Evolutionary conservation across 2,797 vertebrate species (phyloP), one percentile per base, ranked within the genome.

Genomic region (Stomatorhinus walkeri): DNA sequence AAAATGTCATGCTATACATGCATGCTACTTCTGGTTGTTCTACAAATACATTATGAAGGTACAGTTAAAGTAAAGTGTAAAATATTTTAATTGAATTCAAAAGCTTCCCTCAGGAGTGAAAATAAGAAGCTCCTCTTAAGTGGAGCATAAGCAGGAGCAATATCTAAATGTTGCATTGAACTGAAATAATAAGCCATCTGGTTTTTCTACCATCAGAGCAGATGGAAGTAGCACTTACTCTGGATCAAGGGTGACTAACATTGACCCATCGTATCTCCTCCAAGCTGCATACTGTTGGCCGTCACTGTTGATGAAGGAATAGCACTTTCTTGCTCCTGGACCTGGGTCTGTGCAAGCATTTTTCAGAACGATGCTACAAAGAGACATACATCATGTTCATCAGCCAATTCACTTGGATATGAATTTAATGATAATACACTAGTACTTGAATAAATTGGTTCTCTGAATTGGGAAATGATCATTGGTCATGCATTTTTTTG

Each of bases 261-360:
- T 90, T 89, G 93, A 94, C 91, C 94, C 93, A 90, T 95, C 95
- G 83, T 95, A 96, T 90, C 96, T 95, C 28, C 88, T 89, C 94
- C 94, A 95, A 89, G 95, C 93, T 91, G 94, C 85, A 76, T 92
- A 95, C 89, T 93, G 92, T 91, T 87, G 64, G 24, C 91, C 91
- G 3, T 90, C 86, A 46, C 72, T 88, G 24, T 49, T 86, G 76
- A 90, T 43, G 48, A 90, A 89, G 72, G 88, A 52, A 87, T 91
- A 90, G 52, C 89, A 88, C 43, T 72, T 85, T 12, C 86, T 90
- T 5, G 89, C 90, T 4, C 90, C 88, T 7, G 88, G 49, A 40
- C 12, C 40, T 40, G 10, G 46, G 16, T 24, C 14, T 9, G 2
- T 24, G 16, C 10, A 1, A 1, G 46, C 10, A 36, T 32, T 32